Conservation (phyloP, 2,888 invertebrate species). For the Trissolcus brochymenae region DNA sequence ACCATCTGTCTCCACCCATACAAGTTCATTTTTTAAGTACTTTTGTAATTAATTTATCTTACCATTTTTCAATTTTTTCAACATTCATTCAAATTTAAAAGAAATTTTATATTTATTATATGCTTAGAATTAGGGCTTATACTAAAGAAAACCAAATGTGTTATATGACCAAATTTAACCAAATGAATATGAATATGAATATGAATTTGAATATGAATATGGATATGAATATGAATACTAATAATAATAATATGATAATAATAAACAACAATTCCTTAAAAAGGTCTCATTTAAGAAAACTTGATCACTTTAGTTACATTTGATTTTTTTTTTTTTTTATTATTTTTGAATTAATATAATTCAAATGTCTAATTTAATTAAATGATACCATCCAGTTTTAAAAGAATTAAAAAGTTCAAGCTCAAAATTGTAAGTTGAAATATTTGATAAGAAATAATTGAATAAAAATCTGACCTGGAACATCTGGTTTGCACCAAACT, state of each 20-base stretch:
- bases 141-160: too few relatives aligned
- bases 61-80: constrained; percentile 3
- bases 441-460: not conserved
- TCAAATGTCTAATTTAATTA: not conserved
- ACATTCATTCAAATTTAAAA: not conserved
- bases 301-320: not conserved
- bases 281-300: too few relatives aligned
- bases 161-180: too few relatives aligned
- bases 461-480: constrained; percentile 78
- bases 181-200: too few relatives aligned
- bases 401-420: not conserved
- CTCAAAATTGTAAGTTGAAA: not conserved
- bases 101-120: not conserved
- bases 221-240: too few relatives aligned
- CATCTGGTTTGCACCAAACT: constrained; percentile 80
- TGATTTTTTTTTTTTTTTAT: not conserved
- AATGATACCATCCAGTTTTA: not conserved
- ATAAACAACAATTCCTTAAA: too few relatives aligned
- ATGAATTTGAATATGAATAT: too few relatives aligned
- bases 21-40: constrained; percentile 54
- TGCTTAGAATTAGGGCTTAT: too few relatives aligned
- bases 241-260: too few relatives aligned
- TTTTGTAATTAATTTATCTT: constrained; percentile 3
- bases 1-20: constrained; percentile 75
- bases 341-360: not conserved